Conservation (phyloP, 2,888 invertebrate species). For the Agriotes lineatus region DNA sequence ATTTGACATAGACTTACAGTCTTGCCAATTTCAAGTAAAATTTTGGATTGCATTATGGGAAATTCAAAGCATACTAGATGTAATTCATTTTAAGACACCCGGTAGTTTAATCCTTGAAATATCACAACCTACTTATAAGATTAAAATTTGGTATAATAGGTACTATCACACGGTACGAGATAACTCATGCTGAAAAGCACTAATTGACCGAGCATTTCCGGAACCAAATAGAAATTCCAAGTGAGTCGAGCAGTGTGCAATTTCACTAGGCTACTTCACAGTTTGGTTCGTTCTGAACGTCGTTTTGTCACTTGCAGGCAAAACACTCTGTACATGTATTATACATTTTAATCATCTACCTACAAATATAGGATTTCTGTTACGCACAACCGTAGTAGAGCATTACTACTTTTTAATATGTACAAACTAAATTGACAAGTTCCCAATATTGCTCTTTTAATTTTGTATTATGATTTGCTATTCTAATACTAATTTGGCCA, state of each 20-base stretch:
- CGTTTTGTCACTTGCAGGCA: slow-evolving; percentile 19
- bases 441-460: slow-evolving; percentile 49
- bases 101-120: too few species aligned
- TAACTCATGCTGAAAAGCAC: too few species aligned
- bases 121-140: too few species aligned
- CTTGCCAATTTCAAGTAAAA: too few species aligned
- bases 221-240: not conserved
- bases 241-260: too few species aligned
- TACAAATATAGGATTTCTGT: slow-evolving; percentile 41
- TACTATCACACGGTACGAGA: too few species aligned
- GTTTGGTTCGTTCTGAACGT: not conserved
- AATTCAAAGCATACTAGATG: too few species aligned
- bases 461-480: slow-evolving; percentile 33
- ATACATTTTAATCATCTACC: slow-evolving; percentile 14
- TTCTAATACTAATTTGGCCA: slow-evolving; percentile 32
- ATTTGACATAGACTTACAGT: too few species aligned
- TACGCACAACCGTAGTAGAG: slow-evolving; percentile 51
- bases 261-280: not conserved
- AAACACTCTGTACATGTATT: slow-evolving; percentile 30
- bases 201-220: too few species aligned
- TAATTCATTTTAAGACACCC: too few species aligned
- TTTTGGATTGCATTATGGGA: too few species aligned
- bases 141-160: too few species aligned
- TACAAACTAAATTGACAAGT: slow-evolving; percentile 50
- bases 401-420: slow-evolving; percentile 45